Evolutionary conservation across 53 echinoderm and acorn worm species (phyloP), one percentile per base, ranked within the genome.

Genomic region (Echinarachnius parma): DNA sequence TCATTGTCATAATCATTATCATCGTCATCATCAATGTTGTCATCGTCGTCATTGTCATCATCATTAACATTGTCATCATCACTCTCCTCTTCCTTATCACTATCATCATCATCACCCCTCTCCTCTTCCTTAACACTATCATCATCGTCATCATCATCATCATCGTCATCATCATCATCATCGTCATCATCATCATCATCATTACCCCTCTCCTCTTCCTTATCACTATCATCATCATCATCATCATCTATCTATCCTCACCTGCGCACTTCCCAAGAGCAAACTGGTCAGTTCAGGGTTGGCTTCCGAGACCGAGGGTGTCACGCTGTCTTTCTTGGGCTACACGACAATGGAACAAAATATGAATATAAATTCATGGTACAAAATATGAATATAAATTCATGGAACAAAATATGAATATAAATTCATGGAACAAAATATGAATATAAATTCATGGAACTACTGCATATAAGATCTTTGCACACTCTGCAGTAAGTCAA

Each of bases 101-200:
- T 42, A 13, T 42, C 42, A 42, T 42, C 42, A 42, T 42, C 42
- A 42, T 14, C 42, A 42, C 7, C 14, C 8, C 42, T 42, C 7
- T 42, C 42, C 14, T 42, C 42, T 14, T 42, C 14, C 42, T 42
- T 14, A 42, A 65, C 14, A 44, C 14, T 34, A 26, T 59, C 5
- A 3, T 2, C 28, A 30, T 24, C 30, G 1, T 59, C 60, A 59
- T 59, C 60, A 59, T 59, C 60, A 59, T 3, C 30, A 59, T 60
- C 60, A 60, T 60, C 60, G 28, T 60, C 31, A 60, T 60, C 60
- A 60, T 60, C 27, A 29, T 31, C 60, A 60, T 60, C 60, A 60
- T 60, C 60, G 28, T 4, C 31, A 60, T 60, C 60, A 60, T 60
- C 60, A 60, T 31, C 60, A 31, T 60, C 60, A 60, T 60, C 60